A percentile compares a stretch with the other conserved stretches of the same genome.
These are phyloP conservation scores for Drosophila niveifrons DNA, from an alignment of 2,888 invertebrate genomes.

Conservation along the genomic window DNA sequence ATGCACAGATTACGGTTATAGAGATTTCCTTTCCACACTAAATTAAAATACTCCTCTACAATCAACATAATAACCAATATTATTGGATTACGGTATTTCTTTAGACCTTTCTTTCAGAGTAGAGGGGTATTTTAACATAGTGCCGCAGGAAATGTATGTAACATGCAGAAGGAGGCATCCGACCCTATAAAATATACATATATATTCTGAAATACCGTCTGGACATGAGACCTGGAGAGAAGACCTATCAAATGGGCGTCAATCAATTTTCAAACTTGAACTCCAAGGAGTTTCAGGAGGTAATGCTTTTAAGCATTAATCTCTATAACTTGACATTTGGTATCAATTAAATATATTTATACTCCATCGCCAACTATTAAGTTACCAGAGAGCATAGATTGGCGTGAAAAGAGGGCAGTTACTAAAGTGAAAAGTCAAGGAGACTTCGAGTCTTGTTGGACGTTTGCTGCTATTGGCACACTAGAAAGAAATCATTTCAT, in stretches of 20 bases:
- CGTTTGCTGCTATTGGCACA: slow-evolving; percentile 95
- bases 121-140: too few species aligned
- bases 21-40: too few species aligned
- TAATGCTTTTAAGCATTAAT: slow-evolving; percentile 63
- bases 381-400: slow-evolving; percentile 91
- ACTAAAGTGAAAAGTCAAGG: slow-evolving; percentile 96
- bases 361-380: slow-evolving; percentile 86
- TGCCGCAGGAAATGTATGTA: too few species aligned
- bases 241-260: slow-evolving; percentile 88
- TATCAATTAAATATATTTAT: slow-evolving; percentile 65
- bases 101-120: too few species aligned
- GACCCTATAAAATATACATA: too few species aligned
- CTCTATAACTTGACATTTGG: slow-evolving; percentile 1
- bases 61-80: too few species aligned
- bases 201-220: too few species aligned
- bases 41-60: too few species aligned
- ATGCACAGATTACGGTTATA: too few species aligned
- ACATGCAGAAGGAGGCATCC: too few species aligned
- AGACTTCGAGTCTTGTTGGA: slow-evolving; percentile 95
- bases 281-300: slow-evolving; percentile 89
- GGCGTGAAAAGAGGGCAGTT: slow-evolving; percentile 93
- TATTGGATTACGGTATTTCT: too few species aligned
- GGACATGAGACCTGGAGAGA: too few species aligned
- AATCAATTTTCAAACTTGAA: slow-evolving; percentile 94
- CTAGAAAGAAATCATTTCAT: slow-evolving; percentile 95